phyloP scores from a whole-genome alignment of 2,113 vertebrate species.

The Gavialis gangeticus region DNA sequence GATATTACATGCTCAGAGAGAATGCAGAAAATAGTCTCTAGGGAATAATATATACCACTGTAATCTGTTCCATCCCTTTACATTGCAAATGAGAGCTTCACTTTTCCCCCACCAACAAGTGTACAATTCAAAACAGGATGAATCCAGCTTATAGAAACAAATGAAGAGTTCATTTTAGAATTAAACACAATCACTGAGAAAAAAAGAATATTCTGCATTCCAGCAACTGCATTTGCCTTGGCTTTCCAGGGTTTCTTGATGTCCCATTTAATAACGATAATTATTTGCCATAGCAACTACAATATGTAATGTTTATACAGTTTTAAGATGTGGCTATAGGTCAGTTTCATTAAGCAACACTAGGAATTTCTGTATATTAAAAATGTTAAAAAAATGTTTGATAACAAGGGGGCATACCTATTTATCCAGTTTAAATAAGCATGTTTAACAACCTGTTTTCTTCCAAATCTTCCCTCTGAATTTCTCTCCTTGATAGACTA shows the following conservation, averaged over 20 bases:
- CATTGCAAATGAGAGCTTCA: not conserved
- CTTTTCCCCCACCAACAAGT: not conserved
- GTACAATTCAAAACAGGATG: not conserved
- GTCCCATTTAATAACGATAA: slow-evolving; percentile 55
- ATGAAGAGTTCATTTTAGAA: not conserved
- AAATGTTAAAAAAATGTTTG: slow-evolving; percentile 8
- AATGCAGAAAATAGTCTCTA: not conserved
- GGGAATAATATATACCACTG: no score
- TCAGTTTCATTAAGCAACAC: slow-evolving; percentile 17
- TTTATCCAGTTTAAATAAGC: slow-evolving; percentile 17
- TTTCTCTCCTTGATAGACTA: slow-evolving; percentile 14
- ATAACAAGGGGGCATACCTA: slow-evolving; percentile 4
- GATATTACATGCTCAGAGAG: not conserved
- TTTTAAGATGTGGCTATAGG: not conserved
- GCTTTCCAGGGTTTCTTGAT: slow-evolving; percentile 25
- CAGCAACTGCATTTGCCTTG: not conserved
- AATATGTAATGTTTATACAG: slow-evolving; percentile 56
- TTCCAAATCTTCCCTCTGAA: not conserved
- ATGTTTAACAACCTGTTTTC: not conserved
- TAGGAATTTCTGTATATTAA: slow-evolving; percentile 1
- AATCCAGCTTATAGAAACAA: not conserved
- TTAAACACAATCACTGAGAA: not conserved
- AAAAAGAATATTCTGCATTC: not conserved
- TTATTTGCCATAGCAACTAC: slow-evolving; percentile 70
- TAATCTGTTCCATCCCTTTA: not conserved